Percentiles rank a stretch among this genome's conserved stretches.
These are phyloP conservation scores for Thymelicus sylvestris DNA, from an alignment of 2,888 invertebrate species.

Conservation along the genomic window DNA sequence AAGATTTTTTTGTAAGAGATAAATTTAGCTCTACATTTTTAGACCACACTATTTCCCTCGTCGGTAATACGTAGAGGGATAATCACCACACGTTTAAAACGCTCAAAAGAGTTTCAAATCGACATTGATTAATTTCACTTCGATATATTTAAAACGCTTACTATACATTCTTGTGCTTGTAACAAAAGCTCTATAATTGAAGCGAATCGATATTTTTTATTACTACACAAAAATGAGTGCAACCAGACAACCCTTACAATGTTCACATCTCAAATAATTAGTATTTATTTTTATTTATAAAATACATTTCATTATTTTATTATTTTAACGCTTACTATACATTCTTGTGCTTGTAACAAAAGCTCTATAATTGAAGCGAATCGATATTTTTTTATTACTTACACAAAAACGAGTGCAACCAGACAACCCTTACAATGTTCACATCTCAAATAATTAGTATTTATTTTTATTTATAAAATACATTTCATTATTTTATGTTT, in stretches of 20 bases:
- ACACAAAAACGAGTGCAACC: slow-evolving; percentile 8
- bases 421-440: slow-evolving; percentile 10
- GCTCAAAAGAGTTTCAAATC: slow-evolving; percentile 21
- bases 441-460: neutral
- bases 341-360: neutral
- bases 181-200: neutral
- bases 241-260: slow-evolving; percentile 6
- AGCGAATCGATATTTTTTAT: slow-evolving; percentile 15
- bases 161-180: slow-evolving; percentile 8
- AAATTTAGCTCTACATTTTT: slow-evolving; percentile 17
- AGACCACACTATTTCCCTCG: slow-evolving; percentile 20
- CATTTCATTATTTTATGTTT: neutral
- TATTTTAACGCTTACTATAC: slow-evolving; percentile 8
- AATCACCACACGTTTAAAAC: slow-evolving; percentile 14
- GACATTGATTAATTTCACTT: slow-evolving; percentile 15
- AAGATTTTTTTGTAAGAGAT: neutral
- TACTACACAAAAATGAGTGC: slow-evolving; percentile 17
- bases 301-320: neutral
- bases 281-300: neutral
- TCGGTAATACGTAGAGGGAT: slow-evolving; percentile 1
- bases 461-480: neutral
- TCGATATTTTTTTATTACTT: slow-evolving; percentile 25
- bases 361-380: neutral
- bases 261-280: slow-evolving; percentile 1
- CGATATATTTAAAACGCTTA: too few relatives aligned